Evolutionary conservation across 1,140 invertebrate species (phyloP).

Genomic region (Neotoxoptera formosana): DNA sequence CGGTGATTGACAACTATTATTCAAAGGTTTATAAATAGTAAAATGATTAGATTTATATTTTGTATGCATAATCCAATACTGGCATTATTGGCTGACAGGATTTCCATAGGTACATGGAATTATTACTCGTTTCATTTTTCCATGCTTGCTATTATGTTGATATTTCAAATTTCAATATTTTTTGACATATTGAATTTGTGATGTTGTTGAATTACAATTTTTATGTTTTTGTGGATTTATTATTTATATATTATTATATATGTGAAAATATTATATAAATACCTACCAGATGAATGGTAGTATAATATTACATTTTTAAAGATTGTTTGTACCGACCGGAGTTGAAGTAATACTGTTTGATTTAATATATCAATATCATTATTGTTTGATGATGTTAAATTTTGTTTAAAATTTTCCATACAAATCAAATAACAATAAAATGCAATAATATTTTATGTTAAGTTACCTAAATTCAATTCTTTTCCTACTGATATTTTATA

Average conservation of each 20-base stretch:
- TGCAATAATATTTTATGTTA: neutral
- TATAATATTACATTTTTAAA: too few relatives aligned
- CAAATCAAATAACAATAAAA: neutral
- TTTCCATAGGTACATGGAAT: constrained; percentile 3
- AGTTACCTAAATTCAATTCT: neutral
- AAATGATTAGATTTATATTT: constrained; percentile 11
- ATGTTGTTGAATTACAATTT: constrained; percentile 1
- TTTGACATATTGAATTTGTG: constrained; percentile 18
- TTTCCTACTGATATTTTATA: neutral
- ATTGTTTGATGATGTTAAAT: neutral
- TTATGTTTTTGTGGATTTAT: neutral
- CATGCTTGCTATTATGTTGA: neutral
- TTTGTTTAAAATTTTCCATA: neutral
- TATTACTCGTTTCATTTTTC: constrained; percentile 4
- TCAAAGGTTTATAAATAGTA: constrained; percentile 11
- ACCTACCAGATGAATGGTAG: too few relatives aligned
- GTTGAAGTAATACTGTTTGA: too few relatives aligned
- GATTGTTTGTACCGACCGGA: too few relatives aligned
- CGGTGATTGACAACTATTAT: constrained; percentile 23
- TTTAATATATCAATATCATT: neutral
- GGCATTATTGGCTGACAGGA: constrained; percentile 4
- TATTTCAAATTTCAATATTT: neutral
- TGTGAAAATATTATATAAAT: neutral
- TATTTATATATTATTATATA: neutral
- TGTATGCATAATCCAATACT: constrained; percentile 15